These are phyloP conservation scores for Cataglyphis albicans DNA, from an alignment of 2,888 invertebrate genomes.

Conservation along the genomic window DNA sequence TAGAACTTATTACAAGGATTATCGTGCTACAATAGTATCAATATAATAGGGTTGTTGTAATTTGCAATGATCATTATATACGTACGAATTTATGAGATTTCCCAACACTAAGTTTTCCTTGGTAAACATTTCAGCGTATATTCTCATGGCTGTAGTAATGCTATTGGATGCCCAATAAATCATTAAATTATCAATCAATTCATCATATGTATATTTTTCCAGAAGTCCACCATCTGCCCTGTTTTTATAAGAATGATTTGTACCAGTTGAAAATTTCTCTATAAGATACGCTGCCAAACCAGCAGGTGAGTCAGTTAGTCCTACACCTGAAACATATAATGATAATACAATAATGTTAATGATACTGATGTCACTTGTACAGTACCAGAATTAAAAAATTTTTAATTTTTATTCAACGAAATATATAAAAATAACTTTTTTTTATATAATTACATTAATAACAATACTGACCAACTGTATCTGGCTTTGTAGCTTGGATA, in stretches of 20 bases:
- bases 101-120: background rate
- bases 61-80: background rate
- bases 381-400: background rate
- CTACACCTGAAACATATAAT: conserved; percentile 87
- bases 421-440: background rate
- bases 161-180: conserved; percentile 87
- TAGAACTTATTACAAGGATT: background rate
- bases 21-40: background rate
- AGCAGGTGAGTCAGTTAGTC: conserved; percentile 92
- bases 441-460: background rate
- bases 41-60: background rate
- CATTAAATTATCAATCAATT: conserved; percentile 87
- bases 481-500: conserved; percentile 33
- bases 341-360: background rate
- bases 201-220: conserved; percentile 86
- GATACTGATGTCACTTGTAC: background rate
- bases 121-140: conserved; percentile 81
- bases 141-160: conserved; percentile 86
- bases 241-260: conserved; percentile 84
- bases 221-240: conserved; percentile 85
- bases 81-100: background rate
- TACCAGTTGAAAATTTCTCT: conserved; percentile 94
- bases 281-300: conserved; percentile 95
- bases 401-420: background rate
- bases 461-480: conserved; percentile 21